Percentiles rank a stretch among this genome's conserved stretches.
Evolutionary conservation across 2,888 invertebrate genomes (phyloP).

Genomic region (Bruchidius siliquastri): DNA sequence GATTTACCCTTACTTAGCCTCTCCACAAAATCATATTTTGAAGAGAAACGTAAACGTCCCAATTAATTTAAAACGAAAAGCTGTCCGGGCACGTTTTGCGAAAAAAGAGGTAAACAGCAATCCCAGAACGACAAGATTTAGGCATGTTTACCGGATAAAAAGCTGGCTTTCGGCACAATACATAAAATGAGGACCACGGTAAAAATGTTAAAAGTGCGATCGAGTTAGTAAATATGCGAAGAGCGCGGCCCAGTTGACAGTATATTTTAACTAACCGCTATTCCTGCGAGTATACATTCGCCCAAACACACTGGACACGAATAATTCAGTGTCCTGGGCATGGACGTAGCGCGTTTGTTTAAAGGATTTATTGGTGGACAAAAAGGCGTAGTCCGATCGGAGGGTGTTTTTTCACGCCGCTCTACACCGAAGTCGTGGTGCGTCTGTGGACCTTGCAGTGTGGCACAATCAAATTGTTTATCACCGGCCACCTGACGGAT

Average conservation of each 20-base stretch:
- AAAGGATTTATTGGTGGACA: neutral
- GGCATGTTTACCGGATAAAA: slow-evolving; percentile 20
- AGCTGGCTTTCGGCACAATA: slow-evolving; percentile 11
- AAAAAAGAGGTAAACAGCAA: slow-evolving; percentile 2
- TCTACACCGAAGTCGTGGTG: neutral
- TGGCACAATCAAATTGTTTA: neutral
- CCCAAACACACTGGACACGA: slow-evolving; percentile 44
- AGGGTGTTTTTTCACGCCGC: neutral
- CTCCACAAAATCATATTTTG: no score
- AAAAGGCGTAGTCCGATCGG: neutral
- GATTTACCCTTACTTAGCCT: no score
- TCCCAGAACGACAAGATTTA: slow-evolving; percentile 18
- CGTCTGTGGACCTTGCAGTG: neutral
- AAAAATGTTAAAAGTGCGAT: slow-evolving; percentile 37
- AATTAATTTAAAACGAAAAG: neutral
- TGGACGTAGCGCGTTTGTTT: neutral
- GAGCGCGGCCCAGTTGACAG: slow-evolving; percentile 40
- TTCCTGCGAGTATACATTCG: slow-evolving; percentile 44
- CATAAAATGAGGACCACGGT: slow-evolving; percentile 22
- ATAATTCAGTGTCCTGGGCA: slow-evolving; percentile 41
- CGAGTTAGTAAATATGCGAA: slow-evolving; percentile 45
- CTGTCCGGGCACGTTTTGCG: slow-evolving; percentile 1
- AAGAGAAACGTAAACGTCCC: neutral
- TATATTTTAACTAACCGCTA: slow-evolving; percentile 44
- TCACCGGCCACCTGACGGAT: neutral